These are phyloP conservation scores for Jacana jacana DNA, from an alignment of 2,113 vertebrate species.

Conservation along the genomic window DNA sequence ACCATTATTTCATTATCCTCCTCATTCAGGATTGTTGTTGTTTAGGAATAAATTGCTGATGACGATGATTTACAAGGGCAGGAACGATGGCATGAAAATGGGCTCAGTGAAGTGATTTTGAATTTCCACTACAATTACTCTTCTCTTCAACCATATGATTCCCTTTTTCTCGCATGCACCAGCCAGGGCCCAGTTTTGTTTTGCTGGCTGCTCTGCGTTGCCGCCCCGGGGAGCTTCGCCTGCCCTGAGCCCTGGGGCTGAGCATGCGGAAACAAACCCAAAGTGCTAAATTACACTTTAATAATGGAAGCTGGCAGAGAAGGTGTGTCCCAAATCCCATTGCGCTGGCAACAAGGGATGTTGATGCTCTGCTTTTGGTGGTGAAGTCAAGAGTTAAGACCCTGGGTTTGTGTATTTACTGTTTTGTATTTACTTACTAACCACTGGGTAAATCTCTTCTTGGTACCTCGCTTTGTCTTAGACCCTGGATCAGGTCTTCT, in stretches of 20 bases:
- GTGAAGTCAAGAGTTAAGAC: background rate
- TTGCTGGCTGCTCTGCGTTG: background rate
- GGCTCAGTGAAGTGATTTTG: slow-evolving; percentile 73
- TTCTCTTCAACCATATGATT: slow-evolving; percentile 75
- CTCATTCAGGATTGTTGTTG: slow-evolving; percentile 57
- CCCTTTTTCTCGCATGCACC: slow-evolving; percentile 48
- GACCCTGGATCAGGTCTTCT: background rate
- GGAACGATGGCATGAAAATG: slow-evolving; percentile 65
- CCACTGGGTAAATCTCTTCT: background rate
- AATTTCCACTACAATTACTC: slow-evolving; percentile 77
- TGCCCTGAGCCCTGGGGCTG: slow-evolving; percentile 2
- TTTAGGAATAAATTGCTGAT: slow-evolving; percentile 73
- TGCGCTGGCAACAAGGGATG: background rate
- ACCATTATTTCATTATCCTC: slow-evolving; percentile 75
- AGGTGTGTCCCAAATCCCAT: background rate
- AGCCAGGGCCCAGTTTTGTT: slow-evolving; percentile 1
- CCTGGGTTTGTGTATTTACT: background rate
- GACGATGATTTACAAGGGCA: slow-evolving; percentile 71
- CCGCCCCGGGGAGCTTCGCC: background rate
- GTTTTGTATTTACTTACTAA: background rate
- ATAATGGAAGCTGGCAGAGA: background rate
- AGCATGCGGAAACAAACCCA: background rate
- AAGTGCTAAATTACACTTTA: slow-evolving; percentile 1
- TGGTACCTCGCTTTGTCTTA: background rate
- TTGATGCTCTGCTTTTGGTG: background rate